Percentiles rank a stretch among this genome's conserved stretches.
These are phyloP conservation scores for Mesembrinibis cayennensis DNA, from an alignment of 2,113 vertebrate species.

Conservation along the genomic window DNA sequence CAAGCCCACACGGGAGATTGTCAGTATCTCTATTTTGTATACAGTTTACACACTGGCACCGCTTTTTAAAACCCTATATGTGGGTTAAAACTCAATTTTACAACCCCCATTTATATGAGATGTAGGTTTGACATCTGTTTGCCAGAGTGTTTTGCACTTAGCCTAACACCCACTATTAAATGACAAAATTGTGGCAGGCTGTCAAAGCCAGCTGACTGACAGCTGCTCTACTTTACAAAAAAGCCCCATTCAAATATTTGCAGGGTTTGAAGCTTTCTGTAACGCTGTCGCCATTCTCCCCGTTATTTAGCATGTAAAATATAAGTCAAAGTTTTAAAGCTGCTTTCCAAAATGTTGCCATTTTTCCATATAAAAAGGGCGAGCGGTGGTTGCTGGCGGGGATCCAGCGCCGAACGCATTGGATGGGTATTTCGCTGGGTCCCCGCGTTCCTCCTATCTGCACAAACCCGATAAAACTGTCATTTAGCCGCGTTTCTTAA, in stretches of 20 bases:
- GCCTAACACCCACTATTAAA: slow-evolving; percentile 81
- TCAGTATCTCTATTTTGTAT: slow-evolving; percentile 19
- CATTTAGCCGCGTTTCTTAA: slow-evolving; percentile 52
- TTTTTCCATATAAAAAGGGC: slow-evolving; percentile 70
- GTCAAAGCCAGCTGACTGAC: slow-evolving; percentile 89
- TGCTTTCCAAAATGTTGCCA: slow-evolving; percentile 72
- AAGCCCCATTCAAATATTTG: slow-evolving; percentile 78
- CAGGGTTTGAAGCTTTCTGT: slow-evolving; percentile 74
- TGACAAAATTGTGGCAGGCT: slow-evolving; percentile 83
- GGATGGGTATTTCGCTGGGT: slow-evolving; percentile 19
- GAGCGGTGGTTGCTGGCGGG: slow-evolving; percentile 47
- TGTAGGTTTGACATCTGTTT: slow-evolving; percentile 85
- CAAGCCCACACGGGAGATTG: slow-evolving; percentile 32
- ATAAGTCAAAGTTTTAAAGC: slow-evolving; percentile 77
- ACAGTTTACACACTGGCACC: slow-evolving; percentile 47
- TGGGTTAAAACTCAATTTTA: slow-evolving; percentile 74
- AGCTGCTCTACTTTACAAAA: slow-evolving; percentile 82
- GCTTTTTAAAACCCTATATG: slow-evolving; percentile 42
- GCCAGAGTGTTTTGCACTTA: slow-evolving; percentile 81
- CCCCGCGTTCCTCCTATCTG: slow-evolving; percentile 57
- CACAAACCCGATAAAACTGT: slow-evolving; percentile 50
- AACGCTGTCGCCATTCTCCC: slow-evolving; percentile 71
- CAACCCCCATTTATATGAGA: slow-evolving; percentile 72
- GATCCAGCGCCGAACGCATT: slow-evolving; percentile 25
- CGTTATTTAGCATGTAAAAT: slow-evolving; percentile 76